Conservation (phyloP, 2,888 invertebrate species). For the Cyclophora albipunctata region DNA sequence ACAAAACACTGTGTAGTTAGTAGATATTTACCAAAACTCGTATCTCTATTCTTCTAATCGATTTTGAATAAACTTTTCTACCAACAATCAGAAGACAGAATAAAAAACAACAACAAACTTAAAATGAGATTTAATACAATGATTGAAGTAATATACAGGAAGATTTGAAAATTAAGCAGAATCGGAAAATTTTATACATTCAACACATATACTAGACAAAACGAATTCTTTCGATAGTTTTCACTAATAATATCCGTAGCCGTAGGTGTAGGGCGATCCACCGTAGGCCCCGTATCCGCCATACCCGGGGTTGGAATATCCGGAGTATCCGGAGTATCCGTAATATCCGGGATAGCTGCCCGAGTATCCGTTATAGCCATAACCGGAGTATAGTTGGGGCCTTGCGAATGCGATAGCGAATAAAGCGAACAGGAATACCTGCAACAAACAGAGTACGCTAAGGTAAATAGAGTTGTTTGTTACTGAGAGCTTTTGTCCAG, state of each 20-base stretch:
- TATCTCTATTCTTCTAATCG: too few relatives aligned
- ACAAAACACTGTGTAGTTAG: too few relatives aligned
- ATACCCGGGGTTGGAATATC: conserved; percentile 43
- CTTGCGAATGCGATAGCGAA: conserved; percentile 64
- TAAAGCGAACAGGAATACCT: conserved; percentile 63
- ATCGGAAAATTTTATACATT: not conserved
- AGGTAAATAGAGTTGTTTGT: too few relatives aligned
- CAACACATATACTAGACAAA: too few relatives aligned
- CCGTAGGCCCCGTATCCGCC: conserved; percentile 43
- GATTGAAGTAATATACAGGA: conserved; percentile 11
- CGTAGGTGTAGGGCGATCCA: conserved; percentile 48
- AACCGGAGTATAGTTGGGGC: conserved; percentile 55
- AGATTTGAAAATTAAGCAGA: not conserved
- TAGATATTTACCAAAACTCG: too few relatives aligned
- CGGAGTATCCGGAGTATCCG: conserved; percentile 41
- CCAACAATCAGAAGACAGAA: not conserved
- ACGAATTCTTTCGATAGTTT: too few relatives aligned
- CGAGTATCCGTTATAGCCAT: conserved; percentile 46
- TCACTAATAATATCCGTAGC: conserved; percentile 51
- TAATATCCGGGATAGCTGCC: conserved; percentile 48
- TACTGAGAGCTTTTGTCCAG: too few relatives aligned
- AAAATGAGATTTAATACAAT: conserved; percentile 20
- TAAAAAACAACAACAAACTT: conserved; percentile 6
- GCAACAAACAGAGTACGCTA: conserved; percentile 19
- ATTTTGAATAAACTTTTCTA: too few relatives aligned